Evolutionary conservation across 2,888 invertebrate species (phyloP).

Genomic region (Octodonta nipae): DNA sequence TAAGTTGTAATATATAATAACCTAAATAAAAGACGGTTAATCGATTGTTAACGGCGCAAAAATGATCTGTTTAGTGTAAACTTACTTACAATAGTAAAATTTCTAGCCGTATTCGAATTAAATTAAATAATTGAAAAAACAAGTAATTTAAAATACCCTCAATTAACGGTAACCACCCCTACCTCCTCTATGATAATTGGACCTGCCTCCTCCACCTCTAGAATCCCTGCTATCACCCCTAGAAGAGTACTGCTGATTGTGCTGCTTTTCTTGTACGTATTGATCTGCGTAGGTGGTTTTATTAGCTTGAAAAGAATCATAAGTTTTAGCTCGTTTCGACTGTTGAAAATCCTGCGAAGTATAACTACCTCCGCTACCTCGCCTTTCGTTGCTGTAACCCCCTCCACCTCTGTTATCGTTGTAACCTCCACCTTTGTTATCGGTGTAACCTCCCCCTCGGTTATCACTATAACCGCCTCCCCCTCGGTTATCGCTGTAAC

Average conservation of each 20-base stretch:
- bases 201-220: slow-evolving; percentile 16
- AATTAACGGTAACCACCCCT: too few species aligned
- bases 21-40: too few species aligned
- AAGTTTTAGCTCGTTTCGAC: slow-evolving; percentile 32
- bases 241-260: slow-evolving; percentile 32
- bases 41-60: too few species aligned
- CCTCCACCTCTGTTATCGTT: slow-evolving; percentile 23
- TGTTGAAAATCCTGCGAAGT: slow-evolving; percentile 24
- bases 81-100: too few species aligned
- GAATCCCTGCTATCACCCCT: slow-evolving; percentile 20
- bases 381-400: slow-evolving; percentile 33
- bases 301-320: slow-evolving; percentile 32
- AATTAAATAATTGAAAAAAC: too few species aligned
- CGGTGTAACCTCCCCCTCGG: slow-evolving; percentile 13
- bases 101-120: too few species aligned
- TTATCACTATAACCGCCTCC: slow-evolving; percentile 12
- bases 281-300: slow-evolving; percentile 34
- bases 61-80: too few species aligned
- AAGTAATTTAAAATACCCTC: too few species aligned
- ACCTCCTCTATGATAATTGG: slow-evolving; percentile 15
- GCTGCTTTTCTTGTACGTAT: slow-evolving; percentile 33
- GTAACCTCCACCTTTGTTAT: slow-evolving; percentile 17
- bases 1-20: too few species aligned
- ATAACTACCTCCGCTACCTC: slow-evolving; percentile 28
- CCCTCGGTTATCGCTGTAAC: slow-evolving; percentile 10